Percentiles rank a stretch among this genome's conserved stretches.
phyloP scores from a whole-genome alignment of 2,888 invertebrate genomes.

The Mythimna vitellina region DNA sequence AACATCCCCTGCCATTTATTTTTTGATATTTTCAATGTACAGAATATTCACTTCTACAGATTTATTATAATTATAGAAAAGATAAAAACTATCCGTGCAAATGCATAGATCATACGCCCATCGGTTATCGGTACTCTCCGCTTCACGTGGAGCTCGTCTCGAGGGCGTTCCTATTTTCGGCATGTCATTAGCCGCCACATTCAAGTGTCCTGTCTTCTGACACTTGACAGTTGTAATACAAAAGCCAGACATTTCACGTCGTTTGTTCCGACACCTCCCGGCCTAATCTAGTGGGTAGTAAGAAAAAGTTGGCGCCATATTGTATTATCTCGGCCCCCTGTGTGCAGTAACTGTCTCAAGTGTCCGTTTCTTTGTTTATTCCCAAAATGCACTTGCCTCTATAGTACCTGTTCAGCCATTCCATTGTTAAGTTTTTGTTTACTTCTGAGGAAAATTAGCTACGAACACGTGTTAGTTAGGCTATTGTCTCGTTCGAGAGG shows the following conservation, averaged over 20 bases:
- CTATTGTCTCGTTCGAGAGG: constrained; percentile 71
- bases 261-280: constrained; percentile 86
- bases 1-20: no score
- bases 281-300: constrained; percentile 74
- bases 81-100: constrained; percentile 38
- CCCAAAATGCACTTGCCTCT: constrained; percentile 77
- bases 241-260: constrained; percentile 87
- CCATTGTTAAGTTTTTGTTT: constrained; percentile 71
- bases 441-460: constrained; percentile 78
- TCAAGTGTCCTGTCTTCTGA: constrained; percentile 71
- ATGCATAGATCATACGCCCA: constrained; percentile 55
- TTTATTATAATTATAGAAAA: no score
- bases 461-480: constrained; percentile 76
- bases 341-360: constrained; percentile 78
- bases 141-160: constrained; percentile 37
- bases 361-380: constrained; percentile 78
- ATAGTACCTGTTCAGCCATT: constrained; percentile 80
- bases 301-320: constrained; percentile 88
- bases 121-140: constrained; percentile 44
- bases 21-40: no score
- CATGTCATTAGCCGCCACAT: constrained; percentile 68
- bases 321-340: constrained; percentile 77
- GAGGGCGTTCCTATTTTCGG: constrained; percentile 68
- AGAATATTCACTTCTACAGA: no score
- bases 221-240: constrained; percentile 80